phyloP scores from a whole-genome alignment of 2,113 vertebrate species.

The Prolemur simus region DNA sequence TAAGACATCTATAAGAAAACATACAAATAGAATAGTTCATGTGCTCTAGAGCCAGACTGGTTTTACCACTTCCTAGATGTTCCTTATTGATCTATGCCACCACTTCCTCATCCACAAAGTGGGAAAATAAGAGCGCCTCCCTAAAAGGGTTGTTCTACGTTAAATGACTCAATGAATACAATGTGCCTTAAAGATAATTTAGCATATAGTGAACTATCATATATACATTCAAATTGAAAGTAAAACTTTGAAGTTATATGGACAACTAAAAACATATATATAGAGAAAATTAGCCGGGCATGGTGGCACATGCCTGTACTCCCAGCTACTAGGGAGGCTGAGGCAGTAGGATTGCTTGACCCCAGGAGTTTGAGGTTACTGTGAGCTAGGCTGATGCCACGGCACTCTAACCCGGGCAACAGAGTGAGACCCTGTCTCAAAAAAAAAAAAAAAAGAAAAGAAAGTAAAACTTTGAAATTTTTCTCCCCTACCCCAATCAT shows the following conservation, averaged over 20 bases:
- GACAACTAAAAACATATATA: too few species aligned
- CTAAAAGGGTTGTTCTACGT: background rate
- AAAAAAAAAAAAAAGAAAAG: too few species aligned
- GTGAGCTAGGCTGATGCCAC: too few species aligned
- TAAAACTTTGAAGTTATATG: background rate
- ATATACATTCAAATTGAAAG: background rate
- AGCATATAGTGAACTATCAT: background rate
- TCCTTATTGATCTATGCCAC: background rate
- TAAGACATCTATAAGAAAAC: background rate
- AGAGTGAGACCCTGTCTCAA: too few species aligned
- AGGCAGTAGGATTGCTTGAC: too few species aligned
- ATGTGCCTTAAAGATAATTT: background rate
- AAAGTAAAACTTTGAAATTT: background rate
- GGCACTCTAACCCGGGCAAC: too few species aligned
- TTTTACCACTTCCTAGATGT: background rate
- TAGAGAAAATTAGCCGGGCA: too few species aligned
- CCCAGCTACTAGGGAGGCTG: too few species aligned
- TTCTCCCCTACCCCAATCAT: background rate
- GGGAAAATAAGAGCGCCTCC: background rate
- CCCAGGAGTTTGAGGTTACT: too few species aligned
- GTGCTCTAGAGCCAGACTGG: background rate
- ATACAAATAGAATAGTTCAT: background rate
- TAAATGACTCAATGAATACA: background rate
- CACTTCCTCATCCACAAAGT: background rate
- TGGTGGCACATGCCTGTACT: too few species aligned